Base-by-base conservation (phyloP, 2,113 vertebrate genomes). In the Orycteropus afer region DNA sequence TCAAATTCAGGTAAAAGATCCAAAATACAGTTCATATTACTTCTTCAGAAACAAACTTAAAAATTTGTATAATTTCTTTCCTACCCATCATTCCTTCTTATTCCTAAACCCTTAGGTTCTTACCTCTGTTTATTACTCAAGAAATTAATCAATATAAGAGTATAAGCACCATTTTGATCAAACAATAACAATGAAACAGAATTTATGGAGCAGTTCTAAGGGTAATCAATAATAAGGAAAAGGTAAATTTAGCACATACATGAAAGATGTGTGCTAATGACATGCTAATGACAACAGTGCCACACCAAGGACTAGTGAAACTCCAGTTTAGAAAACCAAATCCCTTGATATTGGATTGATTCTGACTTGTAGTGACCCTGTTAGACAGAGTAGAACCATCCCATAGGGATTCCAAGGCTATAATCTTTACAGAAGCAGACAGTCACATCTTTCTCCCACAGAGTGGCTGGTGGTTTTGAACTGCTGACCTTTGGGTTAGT, bases 31-130 rank as follows among this genome's bases (percentile, higher is more conserved):
- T n/a, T 65, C 49, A 71, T 37, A 40, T 27, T 45, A 91, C 42
- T 67, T 86, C 92, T 79, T 79, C 40, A 95, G 87, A 84, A 87
- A 74, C 29, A 85, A 32, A 40, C 45, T 78, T 95, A 78, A 37
- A 93, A 67, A 93, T 95, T 2, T 45, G 29, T 73, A 47, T 74
- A 59, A 40, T 71, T 88, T 47, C 27, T 79, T 45, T 91, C 17
- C 91, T 53, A 74, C 8, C 74, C 51, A 69, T 71, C 37, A 34
- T 67, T 47, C 40, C 23, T 45, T 7, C 57, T 77, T 67, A 81
- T 74, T 53, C 13, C 71, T n/a, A 53, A 65, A 5, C 63, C 81
- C 22, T 9, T 88, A 55, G 77, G 2, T 65, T 82, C 88, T 92
- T 91, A 87, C 71, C 57, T 94, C 34, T 93, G 57, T 49, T 84